Percentiles rank a stretch among this genome's conserved stretches.
Conservation (phyloP, 2,888 invertebrate genomes). For the Rotaria magnacalcarata region DNA sequence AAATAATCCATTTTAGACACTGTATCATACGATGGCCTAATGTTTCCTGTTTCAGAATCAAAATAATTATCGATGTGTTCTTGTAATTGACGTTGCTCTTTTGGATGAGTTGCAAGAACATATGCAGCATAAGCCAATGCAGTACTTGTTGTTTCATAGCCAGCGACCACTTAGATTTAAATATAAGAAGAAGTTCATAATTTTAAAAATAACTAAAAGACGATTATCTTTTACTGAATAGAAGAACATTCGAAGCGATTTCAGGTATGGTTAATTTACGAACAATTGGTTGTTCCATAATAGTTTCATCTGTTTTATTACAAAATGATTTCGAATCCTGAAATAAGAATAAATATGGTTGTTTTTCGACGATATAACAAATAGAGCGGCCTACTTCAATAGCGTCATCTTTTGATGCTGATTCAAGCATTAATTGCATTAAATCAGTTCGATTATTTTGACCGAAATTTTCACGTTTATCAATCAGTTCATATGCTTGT, state of each 20-base stretch:
- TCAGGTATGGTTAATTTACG: background rate
- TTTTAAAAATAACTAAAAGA: no score
- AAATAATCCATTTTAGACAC: slow-evolving; percentile 54
- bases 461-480: background rate
- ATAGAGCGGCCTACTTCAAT: background rate
- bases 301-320: background rate
- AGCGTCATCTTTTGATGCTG: background rate
- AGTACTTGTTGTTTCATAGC: slow-evolving; percentile 42
- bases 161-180: slow-evolving; percentile 38
- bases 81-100: slow-evolving; percentile 41
- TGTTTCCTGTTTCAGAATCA: slow-evolving; percentile 38
- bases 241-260: slow-evolving; percentile 30
- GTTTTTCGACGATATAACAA: background rate
- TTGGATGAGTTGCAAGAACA: slow-evolving; percentile 43
- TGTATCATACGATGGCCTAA: slow-evolving; percentile 53
- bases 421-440: slow-evolving; percentile 11
- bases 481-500: background rate
- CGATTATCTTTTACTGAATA: background rate
- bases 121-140: slow-evolving; percentile 30
- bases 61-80: slow-evolving; percentile 33
- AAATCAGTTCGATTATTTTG: background rate
- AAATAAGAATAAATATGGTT: background rate
- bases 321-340: background rate
- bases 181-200: background rate
- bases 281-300: background rate